These are phyloP conservation scores for Didymodactylos carnosus DNA, from an alignment of 2,888 invertebrate species.

Conservation along the genomic window DNA sequence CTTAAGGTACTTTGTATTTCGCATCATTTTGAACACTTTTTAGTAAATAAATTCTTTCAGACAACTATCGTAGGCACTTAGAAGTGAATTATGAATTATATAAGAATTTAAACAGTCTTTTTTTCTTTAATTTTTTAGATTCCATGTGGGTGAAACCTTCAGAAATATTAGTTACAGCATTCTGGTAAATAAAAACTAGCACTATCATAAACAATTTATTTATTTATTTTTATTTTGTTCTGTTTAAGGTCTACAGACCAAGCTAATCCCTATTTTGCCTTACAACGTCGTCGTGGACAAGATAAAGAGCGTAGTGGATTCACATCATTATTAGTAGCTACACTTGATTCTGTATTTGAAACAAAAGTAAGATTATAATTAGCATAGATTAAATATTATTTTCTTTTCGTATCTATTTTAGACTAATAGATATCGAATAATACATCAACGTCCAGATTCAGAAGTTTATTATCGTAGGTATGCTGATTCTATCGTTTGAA, in stretches of 20 bases:
- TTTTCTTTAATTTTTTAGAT: no score
- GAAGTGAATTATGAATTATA: no score
- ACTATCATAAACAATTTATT: no score
- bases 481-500: background rate
- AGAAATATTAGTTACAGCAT: background rate
- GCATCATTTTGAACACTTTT: no score
- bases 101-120: no score
- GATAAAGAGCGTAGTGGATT: constrained; percentile 57
- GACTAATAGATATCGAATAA: constrained; percentile 77
- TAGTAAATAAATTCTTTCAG: no score
- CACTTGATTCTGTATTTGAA: constrained; percentile 59
- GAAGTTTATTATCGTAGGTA: constrained; percentile 69
- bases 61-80: no score
- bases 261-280: constrained; percentile 68
- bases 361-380: background rate
- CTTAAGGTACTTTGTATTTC: no score
- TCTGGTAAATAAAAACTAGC: no score
- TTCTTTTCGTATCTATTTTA: constrained; percentile 19
- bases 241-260: constrained; percentile 57
- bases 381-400: background rate
- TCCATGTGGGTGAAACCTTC: background rate
- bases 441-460: constrained; percentile 75
- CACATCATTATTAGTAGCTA: constrained; percentile 59
- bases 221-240: background rate
- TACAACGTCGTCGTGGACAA: constrained; percentile 82